Evolutionary conservation across 92 coral and sea anemone species (phyloP).

Genomic region (Siderastrea siderea): DNA sequence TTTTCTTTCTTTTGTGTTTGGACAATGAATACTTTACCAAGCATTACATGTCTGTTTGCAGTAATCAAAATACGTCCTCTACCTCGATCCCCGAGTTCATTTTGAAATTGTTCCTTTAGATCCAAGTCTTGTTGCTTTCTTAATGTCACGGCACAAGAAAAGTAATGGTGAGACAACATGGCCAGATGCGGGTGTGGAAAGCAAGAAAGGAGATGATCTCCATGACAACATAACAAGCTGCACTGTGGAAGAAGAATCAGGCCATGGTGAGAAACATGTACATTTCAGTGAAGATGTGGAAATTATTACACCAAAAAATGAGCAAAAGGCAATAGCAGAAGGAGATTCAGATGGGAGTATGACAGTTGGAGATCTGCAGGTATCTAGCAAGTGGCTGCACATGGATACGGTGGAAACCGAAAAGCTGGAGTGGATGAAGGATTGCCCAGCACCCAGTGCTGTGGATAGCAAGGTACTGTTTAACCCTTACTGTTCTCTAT

Average conservation of each 20-base stretch:
- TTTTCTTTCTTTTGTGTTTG: too few relatives aligned
- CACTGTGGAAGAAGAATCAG: neutral
- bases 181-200: neutral
- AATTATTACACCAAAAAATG: slow-evolving; percentile 8
- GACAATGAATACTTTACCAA: too few relatives aligned
- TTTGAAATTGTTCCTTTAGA: slow-evolving; percentile 38
- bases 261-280: slow-evolving; percentile 23
- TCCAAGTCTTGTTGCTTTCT: slow-evolving; percentile 80
- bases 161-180: neutral
- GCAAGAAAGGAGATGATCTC: neutral
- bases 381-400: slow-evolving; percentile 86
- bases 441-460: slow-evolving; percentile 87
- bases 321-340: neutral
- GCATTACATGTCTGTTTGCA: too few relatives aligned
- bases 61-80: neutral
- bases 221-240: neutral
- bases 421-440: slow-evolving; percentile 97
- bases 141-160: slow-evolving; percentile 64
- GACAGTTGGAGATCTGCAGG: slow-evolving; percentile 26
- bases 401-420: slow-evolving; percentile 91
- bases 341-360: neutral
- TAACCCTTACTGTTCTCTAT: too few relatives aligned
- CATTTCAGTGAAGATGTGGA: slow-evolving; percentile 31
- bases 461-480: slow-evolving; percentile 76
- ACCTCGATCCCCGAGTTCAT: neutral